A percentile compares a stretch with the other conserved stretches of the same genome.
Evolutionary conservation across 2,888 invertebrate genomes (phyloP).

Genomic region (Diabrotica balteata): DNA sequence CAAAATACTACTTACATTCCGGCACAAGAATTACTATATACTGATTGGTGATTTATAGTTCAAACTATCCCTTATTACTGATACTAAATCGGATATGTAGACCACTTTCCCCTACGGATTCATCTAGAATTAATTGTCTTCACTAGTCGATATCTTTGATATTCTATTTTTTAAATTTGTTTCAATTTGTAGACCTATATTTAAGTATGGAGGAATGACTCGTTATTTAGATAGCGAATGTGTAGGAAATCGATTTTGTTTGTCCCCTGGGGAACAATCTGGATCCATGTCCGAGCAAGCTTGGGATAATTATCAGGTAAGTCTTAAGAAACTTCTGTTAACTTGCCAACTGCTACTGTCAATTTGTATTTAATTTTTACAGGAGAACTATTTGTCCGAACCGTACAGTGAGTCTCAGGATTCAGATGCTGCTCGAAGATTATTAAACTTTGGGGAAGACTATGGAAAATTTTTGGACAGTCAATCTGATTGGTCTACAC

Average conservation of each 20-base stretch:
- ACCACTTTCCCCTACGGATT: too few species aligned
- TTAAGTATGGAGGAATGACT: conserved; percentile 68
- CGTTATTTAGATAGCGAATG: conserved; percentile 55
- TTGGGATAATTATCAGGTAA: conserved; percentile 94
- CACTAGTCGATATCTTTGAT: too few species aligned
- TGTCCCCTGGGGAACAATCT: conserved; percentile 68
- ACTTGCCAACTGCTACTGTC: not conserved
- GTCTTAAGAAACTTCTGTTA: conserved; percentile 8
- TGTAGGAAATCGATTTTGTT: conserved; percentile 46
- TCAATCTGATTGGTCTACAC: conserved; percentile 86
- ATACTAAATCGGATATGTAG: too few species aligned
- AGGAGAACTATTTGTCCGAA: conserved; percentile 92
- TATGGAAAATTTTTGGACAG: conserved; percentile 89
- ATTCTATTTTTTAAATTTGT: too few species aligned
- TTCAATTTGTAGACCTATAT: conserved; percentile 59
- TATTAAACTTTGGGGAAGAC: conserved; percentile 89
- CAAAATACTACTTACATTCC: too few species aligned
- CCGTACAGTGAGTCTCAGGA: conserved; percentile 88
- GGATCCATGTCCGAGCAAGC: conserved; percentile 90
- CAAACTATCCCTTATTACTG: too few species aligned
- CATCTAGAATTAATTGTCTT: too few species aligned
- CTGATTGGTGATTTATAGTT: too few species aligned
- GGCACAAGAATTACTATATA: too few species aligned
- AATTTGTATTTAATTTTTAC: conserved; percentile 43
- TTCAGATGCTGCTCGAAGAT: conserved; percentile 81